phyloP scores from a whole-genome alignment of 2,113 vertebrate genomes.

The Otis tarda region DNA sequence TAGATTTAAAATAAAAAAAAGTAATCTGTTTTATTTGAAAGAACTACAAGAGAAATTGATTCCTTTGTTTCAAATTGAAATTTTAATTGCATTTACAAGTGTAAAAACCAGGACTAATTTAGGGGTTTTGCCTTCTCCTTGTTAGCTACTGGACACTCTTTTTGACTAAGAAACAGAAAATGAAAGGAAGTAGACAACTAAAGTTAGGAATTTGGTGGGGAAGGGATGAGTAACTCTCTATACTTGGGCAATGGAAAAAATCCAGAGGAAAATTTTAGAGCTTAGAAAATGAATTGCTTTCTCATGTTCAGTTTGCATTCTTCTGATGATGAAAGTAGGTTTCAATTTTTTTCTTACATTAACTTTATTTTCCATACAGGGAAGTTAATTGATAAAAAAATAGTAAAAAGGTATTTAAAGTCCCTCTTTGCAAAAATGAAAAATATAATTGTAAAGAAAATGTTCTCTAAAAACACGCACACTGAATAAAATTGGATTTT shows the following conservation, averaged over 20 bases:
- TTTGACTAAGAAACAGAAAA: background rate
- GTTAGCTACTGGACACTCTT: background rate
- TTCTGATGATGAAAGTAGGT: background rate
- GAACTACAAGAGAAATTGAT: background rate
- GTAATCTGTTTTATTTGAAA: background rate
- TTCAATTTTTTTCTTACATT: background rate
- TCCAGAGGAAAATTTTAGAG: background rate
- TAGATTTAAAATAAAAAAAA: background rate
- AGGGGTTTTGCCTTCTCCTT: background rate
- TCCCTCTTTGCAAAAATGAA: background rate
- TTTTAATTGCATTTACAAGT: background rate
- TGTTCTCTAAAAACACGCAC: background rate
- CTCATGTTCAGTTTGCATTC: background rate
- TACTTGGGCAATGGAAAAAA: background rate
- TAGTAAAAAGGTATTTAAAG: background rate
- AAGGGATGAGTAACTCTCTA: background rate
- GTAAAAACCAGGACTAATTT: background rate
- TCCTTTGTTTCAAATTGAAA: background rate
- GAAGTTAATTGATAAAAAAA: background rate
- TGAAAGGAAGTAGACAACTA: background rate
- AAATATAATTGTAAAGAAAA: background rate
- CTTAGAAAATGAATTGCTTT: background rate
- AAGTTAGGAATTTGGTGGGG: background rate
- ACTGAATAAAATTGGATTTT: background rate
- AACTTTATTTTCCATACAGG: background rate